Base-by-base conservation (phyloP, 2,888 invertebrate species). In the Taphrorychus bicolor region DNA sequence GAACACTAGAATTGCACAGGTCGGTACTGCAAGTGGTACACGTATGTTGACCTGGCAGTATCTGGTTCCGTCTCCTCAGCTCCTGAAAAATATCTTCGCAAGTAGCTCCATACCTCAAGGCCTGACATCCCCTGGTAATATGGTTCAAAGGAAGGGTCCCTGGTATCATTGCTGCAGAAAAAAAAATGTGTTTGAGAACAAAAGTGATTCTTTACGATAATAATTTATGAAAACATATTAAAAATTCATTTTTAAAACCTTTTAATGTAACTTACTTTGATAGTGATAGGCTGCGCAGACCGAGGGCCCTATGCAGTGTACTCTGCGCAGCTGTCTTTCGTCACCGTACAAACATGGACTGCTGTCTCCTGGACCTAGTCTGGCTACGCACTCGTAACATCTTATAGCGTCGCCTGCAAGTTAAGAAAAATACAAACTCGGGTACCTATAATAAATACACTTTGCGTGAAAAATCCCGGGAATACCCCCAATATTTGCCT, bases 51-150 rank as follows among this genome's bases (percentile, higher is more conserved):
- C 79, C 78, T 2, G 77, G 77, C 22, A 77, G 52, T 9, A 79
- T 73, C 21, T 74, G 70, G 14, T 75, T 75, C 32, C 71, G 71
- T 14, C 70, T 67, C 41, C 76, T 67, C 19, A 78, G 63, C 22
- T 78, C 74, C 54, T 77, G 74, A 68, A 78, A 79, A 54, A 79
- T 79, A 59, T 78, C 77, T 42, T 79, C 79, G 58, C 79, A 79
- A 0, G 78, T 78, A 2, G 76, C 74, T 0, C 79, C 79, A 62
- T 74, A 78, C 9, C 75, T 61, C 2, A 76, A 42, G 0, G 77
- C 76, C 61, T 79, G 79, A 58, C 79, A 79, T 1, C 79, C 78
- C 57, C 79, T 69, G n/a, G 74, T 78, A 1, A 76, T 74, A 49
- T 75, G 75, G 45, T 71, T 70, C 2, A 73, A 67, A 1, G 73